Conservation (phyloP, 23 tunicate species). For the Clavelina lepadiformis region DNA sequence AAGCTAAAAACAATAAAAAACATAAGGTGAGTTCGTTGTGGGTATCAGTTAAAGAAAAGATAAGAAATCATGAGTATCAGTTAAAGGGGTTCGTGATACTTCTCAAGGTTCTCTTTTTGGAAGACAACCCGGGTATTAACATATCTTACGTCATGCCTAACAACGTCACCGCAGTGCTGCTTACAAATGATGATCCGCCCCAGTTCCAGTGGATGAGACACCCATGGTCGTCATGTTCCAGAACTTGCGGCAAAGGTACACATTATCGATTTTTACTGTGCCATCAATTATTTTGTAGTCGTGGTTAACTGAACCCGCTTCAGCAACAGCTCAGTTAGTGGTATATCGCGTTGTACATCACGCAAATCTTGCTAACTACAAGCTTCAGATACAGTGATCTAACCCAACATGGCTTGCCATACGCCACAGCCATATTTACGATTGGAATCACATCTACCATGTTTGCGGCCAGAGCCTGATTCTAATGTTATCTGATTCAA, state of each 20-base stretch:
- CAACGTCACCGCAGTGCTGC: constrained; percentile 33
- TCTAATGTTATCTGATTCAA: not conserved
- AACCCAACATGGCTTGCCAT: no score
- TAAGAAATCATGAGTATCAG: not conserved
- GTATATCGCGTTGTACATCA: no score
- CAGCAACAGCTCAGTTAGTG: no score
- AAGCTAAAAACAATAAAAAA: no score
- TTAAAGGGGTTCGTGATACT: no score
- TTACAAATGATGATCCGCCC: constrained; percentile 42
- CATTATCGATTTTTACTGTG: no score
- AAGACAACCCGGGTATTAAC: constrained; percentile 75
- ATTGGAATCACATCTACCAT: no score
- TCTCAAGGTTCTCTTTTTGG: constrained; percentile 65
- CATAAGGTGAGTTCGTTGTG: not conserved
- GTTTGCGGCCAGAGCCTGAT: not conserved
- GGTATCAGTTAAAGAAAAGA: not conserved
- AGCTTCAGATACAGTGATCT: no score
- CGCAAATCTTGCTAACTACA: no score
- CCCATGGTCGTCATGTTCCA: constrained; percentile 61
- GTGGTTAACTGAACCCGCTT: no score
- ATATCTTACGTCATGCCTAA: constrained; percentile 56
- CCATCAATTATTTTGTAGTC: no score
- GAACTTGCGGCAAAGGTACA: constrained; percentile 82
- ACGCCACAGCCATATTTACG: no score
- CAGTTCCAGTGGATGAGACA: constrained; percentile 64